phyloP scores from a whole-genome alignment of 2,888 invertebrate genomes.

The Atethmia centrago region DNA sequence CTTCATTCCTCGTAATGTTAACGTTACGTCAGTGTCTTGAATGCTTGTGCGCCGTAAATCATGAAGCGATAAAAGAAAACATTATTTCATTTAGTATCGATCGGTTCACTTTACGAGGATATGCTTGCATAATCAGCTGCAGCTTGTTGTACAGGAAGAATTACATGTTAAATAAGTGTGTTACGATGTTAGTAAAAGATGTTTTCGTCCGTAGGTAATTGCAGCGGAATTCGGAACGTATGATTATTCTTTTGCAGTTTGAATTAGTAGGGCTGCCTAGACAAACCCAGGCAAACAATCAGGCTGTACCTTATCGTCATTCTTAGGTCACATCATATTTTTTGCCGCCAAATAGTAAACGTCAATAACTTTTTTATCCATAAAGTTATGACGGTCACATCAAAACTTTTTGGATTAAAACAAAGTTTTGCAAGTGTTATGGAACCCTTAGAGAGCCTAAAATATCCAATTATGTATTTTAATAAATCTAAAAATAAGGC shows the following conservation, averaged over 20 bases:
- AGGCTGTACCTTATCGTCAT: neutral
- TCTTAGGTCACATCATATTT: neutral
- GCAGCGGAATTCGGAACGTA: slow-evolving; percentile 8
- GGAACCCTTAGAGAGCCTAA: neutral
- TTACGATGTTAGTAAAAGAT: slow-evolving; percentile 11
- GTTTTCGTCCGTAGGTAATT: slow-evolving; percentile 10
- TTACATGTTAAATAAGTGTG: slow-evolving; percentile 21
- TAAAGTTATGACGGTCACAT: neutral
- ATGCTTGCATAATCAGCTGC: slow-evolving; percentile 29
- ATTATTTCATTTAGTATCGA: slow-evolving; percentile 35
- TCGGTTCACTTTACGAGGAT: slow-evolving; percentile 29
- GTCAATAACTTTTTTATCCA: neutral
- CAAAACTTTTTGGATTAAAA: no score
- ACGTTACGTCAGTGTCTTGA: slow-evolving; percentile 30
- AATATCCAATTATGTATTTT: neutral
- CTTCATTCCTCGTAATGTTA: neutral
- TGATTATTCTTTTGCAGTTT: slow-evolving; percentile 1
- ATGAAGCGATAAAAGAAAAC: slow-evolving; percentile 43
- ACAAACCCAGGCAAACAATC: neutral
- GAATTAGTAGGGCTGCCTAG: neutral
- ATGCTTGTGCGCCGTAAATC: slow-evolving; percentile 21
- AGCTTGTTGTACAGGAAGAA: slow-evolving; percentile 26
- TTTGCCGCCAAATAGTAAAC: slow-evolving; percentile 22
- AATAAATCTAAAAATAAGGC: neutral
- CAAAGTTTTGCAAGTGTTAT: neutral